Conservation (phyloP, 2,113 vertebrate genomes). For the Centropristis striata region DNA sequence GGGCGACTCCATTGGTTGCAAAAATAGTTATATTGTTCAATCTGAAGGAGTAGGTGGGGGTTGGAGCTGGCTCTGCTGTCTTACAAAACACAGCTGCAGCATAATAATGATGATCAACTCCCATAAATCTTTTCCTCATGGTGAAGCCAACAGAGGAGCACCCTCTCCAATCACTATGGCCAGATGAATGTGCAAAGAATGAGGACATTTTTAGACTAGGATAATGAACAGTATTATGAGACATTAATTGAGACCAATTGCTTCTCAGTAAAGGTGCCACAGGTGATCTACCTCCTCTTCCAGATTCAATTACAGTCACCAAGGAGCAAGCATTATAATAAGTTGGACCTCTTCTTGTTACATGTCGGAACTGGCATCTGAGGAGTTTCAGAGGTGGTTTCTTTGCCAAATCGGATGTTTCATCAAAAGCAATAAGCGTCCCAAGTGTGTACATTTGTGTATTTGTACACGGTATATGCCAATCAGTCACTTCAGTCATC, state of each 20-base stretch:
- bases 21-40: too few species aligned
- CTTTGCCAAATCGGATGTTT: not conserved
- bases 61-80: not conserved
- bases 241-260: not conserved
- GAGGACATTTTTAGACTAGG: not conserved
- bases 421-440: not conserved
- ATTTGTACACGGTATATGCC: not conserved
- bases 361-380: not conserved
- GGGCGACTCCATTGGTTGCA: too few species aligned
- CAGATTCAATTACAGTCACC: constrained; percentile 1
- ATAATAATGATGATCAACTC: not conserved
- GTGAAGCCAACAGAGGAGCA: not conserved
- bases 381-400: not conserved
- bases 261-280: not conserved
- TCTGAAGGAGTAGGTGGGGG: too few species aligned
- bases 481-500: not conserved
- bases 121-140: not conserved
- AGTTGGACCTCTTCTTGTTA: not conserved
- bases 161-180: not conserved
- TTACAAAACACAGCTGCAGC: constrained; percentile 3
- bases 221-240: not conserved
- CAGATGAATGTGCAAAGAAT: not conserved
- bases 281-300: not conserved
- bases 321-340: not conserved
- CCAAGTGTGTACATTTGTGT: not conserved